Evolutionary conservation across 2,113 vertebrate species (phyloP).

Genomic region (Psephotus haematonotus): DNA sequence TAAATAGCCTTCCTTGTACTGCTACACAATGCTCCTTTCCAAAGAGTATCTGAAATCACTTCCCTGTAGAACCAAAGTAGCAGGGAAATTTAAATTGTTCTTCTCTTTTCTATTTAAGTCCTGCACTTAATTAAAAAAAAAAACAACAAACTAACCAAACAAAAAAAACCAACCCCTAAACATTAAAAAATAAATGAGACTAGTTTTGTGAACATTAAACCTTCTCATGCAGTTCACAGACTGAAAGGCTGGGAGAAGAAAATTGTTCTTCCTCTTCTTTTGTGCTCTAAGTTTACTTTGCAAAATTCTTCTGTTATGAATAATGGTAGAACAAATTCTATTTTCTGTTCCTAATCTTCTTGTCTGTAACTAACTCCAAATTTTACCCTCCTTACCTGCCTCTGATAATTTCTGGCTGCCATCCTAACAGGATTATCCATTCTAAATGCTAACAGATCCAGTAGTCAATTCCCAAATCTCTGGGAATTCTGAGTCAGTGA

Average conservation of each 20-base stretch:
- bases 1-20: constrained; percentile 26
- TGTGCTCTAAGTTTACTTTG: not conserved
- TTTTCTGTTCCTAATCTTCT: constrained; percentile 24
- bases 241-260: not conserved
- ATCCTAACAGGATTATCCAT: not conserved
- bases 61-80: not conserved
- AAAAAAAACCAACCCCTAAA: not conserved
- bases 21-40: not conserved
- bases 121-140: not conserved
- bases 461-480: not conserved
- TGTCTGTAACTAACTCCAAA: not conserved
- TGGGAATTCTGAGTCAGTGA: not conserved
- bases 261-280: not conserved
- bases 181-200: not conserved
- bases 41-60: not conserved
- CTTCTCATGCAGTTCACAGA: not conserved
- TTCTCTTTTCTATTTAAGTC: not conserved
- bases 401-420: not conserved
- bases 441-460: not conserved
- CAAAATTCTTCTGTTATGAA: not conserved
- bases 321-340: not conserved
- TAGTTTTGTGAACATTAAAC: not conserved
- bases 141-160: too few relatives aligned
- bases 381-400: not conserved
- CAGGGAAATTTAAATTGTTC: not conserved